Percentiles rank a stretch among this genome's conserved stretches.
Conservation (phyloP, 2,888 invertebrate species). For the Pegoplata infirma region DNA sequence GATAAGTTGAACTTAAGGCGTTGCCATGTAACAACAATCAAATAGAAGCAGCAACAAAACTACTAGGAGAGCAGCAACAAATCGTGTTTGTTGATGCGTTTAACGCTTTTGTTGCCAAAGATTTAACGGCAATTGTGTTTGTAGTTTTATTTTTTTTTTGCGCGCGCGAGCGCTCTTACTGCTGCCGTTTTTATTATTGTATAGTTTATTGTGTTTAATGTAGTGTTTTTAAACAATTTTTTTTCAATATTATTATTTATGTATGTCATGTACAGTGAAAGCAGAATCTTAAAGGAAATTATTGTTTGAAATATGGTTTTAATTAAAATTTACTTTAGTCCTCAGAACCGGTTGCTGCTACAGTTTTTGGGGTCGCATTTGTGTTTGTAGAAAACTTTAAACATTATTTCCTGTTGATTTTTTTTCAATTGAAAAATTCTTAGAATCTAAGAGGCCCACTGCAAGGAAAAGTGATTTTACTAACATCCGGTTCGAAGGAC, state of each 20-base stretch:
- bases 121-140: slow-evolving; percentile 60
- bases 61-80: slow-evolving; percentile 23
- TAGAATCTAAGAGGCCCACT: too few species aligned
- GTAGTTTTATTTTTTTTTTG: slow-evolving; percentile 17
- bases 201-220: slow-evolving; percentile 23
- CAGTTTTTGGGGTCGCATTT: too few species aligned
- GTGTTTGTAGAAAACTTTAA: too few species aligned
- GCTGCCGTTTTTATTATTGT: slow-evolving; percentile 16
- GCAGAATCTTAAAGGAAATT: not conserved
- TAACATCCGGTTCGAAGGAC: too few species aligned
- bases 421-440: too few species aligned
- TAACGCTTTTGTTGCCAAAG: slow-evolving; percentile 57
- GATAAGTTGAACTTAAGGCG: slow-evolving; percentile 54
- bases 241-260: slow-evolving; percentile 53
- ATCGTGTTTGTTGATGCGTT: slow-evolving; percentile 52
- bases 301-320: too few species aligned
- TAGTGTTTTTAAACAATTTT: slow-evolving; percentile 28
- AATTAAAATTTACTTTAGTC: too few species aligned
- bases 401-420: too few species aligned
- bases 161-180: too few species aligned
- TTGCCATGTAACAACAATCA: slow-evolving; percentile 45
- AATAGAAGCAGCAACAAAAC: slow-evolving; percentile 30
- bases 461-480: too few species aligned
- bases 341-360: too few species aligned
- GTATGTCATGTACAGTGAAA: slow-evolving; percentile 12